A percentile compares a stretch with the other conserved stretches of the same genome.
These are phyloP conservation scores for Oceanites oceanicus DNA, from an alignment of 2,113 vertebrate species.

Conservation along the genomic window DNA sequence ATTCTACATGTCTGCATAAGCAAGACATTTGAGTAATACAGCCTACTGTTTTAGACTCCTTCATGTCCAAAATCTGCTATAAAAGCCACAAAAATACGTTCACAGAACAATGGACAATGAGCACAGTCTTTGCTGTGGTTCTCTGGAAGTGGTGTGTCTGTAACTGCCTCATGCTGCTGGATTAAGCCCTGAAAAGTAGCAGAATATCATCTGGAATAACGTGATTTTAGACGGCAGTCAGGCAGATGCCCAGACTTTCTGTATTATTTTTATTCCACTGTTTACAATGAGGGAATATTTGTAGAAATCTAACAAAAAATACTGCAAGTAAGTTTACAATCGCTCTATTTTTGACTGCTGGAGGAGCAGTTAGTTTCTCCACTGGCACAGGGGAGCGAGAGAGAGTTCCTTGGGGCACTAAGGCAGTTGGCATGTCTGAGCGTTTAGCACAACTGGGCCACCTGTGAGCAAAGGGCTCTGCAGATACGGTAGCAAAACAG, in stretches of 20 bases:
- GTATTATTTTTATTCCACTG: neutral
- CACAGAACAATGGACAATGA: neutral
- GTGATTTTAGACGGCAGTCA: neutral
- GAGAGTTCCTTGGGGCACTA: neutral
- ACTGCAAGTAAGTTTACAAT: neutral
- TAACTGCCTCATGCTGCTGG: neutral
- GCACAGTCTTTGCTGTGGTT: neutral
- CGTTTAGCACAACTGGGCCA: fast-evolving
- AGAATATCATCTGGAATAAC: neutral
- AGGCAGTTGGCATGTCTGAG: neutral
- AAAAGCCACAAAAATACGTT: neutral
- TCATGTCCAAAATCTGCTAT: neutral
- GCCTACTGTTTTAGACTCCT: neutral
- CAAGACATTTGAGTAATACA: neutral
- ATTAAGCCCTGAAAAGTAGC: neutral
- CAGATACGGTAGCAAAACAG: neutral
- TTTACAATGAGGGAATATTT: neutral
- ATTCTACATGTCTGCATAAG: neutral
- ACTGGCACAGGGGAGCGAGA: neutral
- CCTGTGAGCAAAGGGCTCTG: neutral
- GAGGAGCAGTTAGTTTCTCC: neutral
- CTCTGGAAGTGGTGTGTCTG: neutral
- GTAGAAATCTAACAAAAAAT: neutral
- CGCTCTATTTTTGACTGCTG: neutral
- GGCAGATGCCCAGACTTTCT: neutral